phyloP scores from a whole-genome alignment of 2,888 invertebrate species.

The Argyresthia goedartella region DNA sequence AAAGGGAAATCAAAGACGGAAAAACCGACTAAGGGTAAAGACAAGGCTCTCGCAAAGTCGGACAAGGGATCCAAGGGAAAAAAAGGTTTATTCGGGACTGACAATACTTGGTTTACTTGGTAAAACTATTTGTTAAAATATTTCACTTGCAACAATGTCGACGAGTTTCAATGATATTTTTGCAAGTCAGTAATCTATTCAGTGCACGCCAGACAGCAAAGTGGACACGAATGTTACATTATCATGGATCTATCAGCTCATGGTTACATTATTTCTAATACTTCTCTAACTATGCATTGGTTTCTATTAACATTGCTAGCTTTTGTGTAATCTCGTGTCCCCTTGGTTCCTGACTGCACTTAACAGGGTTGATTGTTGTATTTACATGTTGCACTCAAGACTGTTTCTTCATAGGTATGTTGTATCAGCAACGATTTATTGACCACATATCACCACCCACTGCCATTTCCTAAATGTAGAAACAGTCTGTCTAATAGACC shows the following conservation, averaged over 20 bases:
- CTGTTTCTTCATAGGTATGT: slow-evolving; percentile 34
- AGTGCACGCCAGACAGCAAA: slow-evolving; percentile 47
- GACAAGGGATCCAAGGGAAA: slow-evolving; percentile 75
- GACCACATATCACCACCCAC: slow-evolving; percentile 7
- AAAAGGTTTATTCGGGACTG: slow-evolving; percentile 88
- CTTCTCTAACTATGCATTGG: slow-evolving; percentile 44
- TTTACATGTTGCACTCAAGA: slow-evolving; percentile 35
- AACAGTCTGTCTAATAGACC: slow-evolving; percentile 34
- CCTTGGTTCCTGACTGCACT: slow-evolving; percentile 59
- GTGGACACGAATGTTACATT: slow-evolving; percentile 57
- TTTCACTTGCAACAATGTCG: slow-evolving; percentile 29
- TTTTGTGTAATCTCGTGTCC: slow-evolving; percentile 61
- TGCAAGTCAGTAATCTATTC: slow-evolving; percentile 26
- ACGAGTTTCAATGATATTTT: slow-evolving; percentile 25
- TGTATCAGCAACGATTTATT: neutral
- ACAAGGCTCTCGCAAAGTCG: slow-evolving; percentile 66
- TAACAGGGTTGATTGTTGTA: slow-evolving; percentile 62
- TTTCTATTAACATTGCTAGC: slow-evolving; percentile 48
- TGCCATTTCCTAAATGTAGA: slow-evolving; percentile 23
- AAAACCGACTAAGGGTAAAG: slow-evolving; percentile 47
- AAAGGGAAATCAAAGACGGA: slow-evolving; percentile 27
- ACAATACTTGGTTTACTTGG: slow-evolving; percentile 85
- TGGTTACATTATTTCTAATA: slow-evolving; percentile 28
- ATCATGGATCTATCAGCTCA: slow-evolving; percentile 21
- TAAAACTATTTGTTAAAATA: slow-evolving; percentile 53